Evolutionary conservation across 2,113 vertebrate genomes (phyloP).

Genomic region (Coregonus clupeaformis): DNA sequence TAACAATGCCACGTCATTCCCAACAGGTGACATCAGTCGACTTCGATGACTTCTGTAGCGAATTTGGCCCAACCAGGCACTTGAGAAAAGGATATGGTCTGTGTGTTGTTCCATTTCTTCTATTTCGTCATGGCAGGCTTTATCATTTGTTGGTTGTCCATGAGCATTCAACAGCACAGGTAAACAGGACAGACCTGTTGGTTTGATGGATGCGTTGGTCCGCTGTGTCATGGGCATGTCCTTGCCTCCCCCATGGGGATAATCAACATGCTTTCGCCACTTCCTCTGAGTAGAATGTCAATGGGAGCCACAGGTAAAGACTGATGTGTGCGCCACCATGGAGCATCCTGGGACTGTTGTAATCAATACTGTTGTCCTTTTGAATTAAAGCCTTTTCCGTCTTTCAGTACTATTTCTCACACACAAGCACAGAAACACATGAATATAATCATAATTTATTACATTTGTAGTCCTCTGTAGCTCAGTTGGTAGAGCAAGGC

Average conservation of each 20-base stretch:
- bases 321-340: constrained; percentile 50
- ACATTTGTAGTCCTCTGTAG: too few species aligned
- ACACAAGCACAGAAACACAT: background rate
- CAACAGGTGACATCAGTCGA: too few species aligned
- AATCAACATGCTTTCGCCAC: constrained; percentile 49
- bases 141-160: background rate
- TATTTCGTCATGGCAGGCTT: background rate
- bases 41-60: background rate
- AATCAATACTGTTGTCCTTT: constrained; percentile 54
- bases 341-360: constrained; percentile 30
- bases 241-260: constrained; percentile 38
- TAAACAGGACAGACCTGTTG: background rate
- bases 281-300: constrained; percentile 62
- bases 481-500: too few species aligned
- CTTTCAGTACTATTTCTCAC: constrained; percentile 7
- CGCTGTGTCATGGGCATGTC: constrained; percentile 21
- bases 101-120: too few species aligned
- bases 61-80: background rate
- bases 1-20: background rate
- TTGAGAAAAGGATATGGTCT: background rate
- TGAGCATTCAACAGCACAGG: constrained; percentile 22
- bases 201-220: constrained; percentile 46
- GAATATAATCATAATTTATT: too few species aligned
- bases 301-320: constrained; percentile 48
- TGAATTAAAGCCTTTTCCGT: constrained; percentile 14